phyloP scores from a whole-genome alignment of 1,140 invertebrate species.

The Bradysia coprophila region DNA sequence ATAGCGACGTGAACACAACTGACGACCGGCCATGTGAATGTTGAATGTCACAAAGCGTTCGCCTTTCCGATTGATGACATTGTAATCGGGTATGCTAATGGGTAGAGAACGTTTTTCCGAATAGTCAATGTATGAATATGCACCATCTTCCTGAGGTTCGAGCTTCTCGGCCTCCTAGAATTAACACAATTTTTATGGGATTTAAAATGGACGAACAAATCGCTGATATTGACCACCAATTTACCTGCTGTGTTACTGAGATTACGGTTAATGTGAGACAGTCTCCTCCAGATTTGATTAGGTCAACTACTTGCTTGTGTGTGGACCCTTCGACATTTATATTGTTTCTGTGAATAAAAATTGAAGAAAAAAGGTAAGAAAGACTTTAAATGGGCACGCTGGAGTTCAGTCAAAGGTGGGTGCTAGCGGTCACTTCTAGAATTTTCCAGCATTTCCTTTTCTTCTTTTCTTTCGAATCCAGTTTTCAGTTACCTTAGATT shows the following conservation, averaged over 20 bases:
- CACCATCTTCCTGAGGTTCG: slow-evolving; percentile 74
- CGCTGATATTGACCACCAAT: slow-evolving; percentile 4
- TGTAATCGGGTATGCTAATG: slow-evolving; percentile 94
- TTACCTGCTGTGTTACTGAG: slow-evolving; percentile 77
- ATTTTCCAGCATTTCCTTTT: too few species aligned
- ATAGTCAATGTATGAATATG: slow-evolving; percentile 89
- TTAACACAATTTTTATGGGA: background rate
- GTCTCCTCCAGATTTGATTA: slow-evolving; percentile 97
- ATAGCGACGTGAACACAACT: slow-evolving; percentile 90
- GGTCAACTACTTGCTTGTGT: slow-evolving; percentile 97
- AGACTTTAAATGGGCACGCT: too few species aligned
- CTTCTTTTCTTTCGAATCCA: too few species aligned
- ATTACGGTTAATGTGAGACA: slow-evolving; percentile 89
- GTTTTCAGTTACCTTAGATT: too few species aligned
- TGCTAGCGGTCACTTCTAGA: too few species aligned
- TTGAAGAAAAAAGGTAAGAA: too few species aligned
- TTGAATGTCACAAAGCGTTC: slow-evolving; percentile 94
- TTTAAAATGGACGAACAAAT: background rate
- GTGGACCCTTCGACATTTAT: slow-evolving; percentile 97
- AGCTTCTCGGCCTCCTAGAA: slow-evolving; percentile 60
- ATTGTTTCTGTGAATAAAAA: slow-evolving; percentile 62
- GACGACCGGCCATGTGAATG: slow-evolving; percentile 96
- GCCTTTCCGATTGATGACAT: slow-evolving; percentile 53
- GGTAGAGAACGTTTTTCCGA: slow-evolving; percentile 94
- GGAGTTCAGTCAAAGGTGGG: too few species aligned